phyloP scores from a whole-genome alignment of 2,888 invertebrate genomes.

The Antheraea yamamai region DNA sequence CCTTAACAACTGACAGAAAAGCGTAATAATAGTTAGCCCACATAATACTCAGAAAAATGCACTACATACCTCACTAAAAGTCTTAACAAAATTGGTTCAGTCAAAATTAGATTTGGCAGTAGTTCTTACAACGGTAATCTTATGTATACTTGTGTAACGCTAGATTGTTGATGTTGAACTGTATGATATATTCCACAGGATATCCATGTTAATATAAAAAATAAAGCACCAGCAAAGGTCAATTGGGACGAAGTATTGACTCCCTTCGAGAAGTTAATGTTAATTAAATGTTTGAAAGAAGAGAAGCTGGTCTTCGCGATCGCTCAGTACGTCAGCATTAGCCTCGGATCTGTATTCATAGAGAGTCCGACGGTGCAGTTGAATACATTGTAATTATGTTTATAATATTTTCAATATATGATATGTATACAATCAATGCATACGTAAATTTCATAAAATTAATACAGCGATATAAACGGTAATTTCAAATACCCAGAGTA shows the following conservation, averaged over 20 bases:
- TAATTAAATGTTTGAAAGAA: slow-evolving; percentile 89
- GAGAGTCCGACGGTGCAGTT: slow-evolving; percentile 90
- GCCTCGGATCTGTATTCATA: slow-evolving; percentile 90
- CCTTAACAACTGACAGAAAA: no score
- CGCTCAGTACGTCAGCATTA: slow-evolving; percentile 88
- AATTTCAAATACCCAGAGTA: no score
- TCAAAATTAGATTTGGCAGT: background rate
- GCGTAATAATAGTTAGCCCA: no score
- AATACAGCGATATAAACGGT: no score
- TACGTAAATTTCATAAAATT: no score
- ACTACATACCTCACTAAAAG: no score
- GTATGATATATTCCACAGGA: slow-evolving; percentile 63
- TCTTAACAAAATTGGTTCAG: no score
- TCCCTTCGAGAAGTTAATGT: slow-evolving; percentile 90
- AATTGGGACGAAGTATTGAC: slow-evolving; percentile 85
- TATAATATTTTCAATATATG: background rate
- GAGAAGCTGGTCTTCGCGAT: slow-evolving; percentile 92
- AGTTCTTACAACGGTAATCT: background rate
- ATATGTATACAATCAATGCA: no score
- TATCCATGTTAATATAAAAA: slow-evolving; percentile 77
- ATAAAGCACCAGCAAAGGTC: slow-evolving; percentile 48
- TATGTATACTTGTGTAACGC: background rate
- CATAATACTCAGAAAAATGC: no score
- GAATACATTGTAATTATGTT: slow-evolving; percentile 67
- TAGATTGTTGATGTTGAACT: background rate